A percentile compares a stretch with the other conserved stretches of the same genome.
Evolutionary conservation across 2,888 invertebrate species (phyloP).

Genomic region (Hyposoter didymator): DNA sequence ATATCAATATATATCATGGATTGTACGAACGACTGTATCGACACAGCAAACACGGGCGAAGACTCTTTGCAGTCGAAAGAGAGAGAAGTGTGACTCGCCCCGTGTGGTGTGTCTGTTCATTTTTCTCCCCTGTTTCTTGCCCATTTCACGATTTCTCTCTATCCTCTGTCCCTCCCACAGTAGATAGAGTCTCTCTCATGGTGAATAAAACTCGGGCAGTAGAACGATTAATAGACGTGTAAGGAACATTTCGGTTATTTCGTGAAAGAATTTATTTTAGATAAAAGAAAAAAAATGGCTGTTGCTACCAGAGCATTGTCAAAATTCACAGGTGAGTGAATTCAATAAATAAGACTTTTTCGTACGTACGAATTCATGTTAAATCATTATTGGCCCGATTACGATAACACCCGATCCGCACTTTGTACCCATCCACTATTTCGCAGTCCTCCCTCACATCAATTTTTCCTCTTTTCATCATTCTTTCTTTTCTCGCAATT

Average conservation of each 20-base stretch:
- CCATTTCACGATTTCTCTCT: constrained; percentile 51
- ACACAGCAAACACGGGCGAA: constrained; percentile 48
- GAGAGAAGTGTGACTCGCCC: constrained; percentile 52
- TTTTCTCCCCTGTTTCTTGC: constrained; percentile 69
- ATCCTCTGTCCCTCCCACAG: constrained; percentile 66
- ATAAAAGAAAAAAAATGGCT: constrained; percentile 79
- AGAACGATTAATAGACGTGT: constrained; percentile 64
- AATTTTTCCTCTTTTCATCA: background rate
- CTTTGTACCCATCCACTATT: constrained; percentile 58
- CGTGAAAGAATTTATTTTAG: constrained; percentile 45
- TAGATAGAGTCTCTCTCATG: constrained; percentile 75
- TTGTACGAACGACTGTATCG: constrained; percentile 57
- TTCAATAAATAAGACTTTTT: constrained; percentile 1
- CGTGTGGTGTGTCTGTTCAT: constrained; percentile 60
- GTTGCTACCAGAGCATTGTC: constrained; percentile 82
- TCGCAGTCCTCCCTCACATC: constrained; percentile 3
- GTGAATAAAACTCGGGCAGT: constrained; percentile 67
- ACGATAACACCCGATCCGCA: constrained; percentile 38
- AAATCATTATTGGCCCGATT: constrained; percentile 33
- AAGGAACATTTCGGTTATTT: constrained; percentile 51
- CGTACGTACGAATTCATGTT: background rate
- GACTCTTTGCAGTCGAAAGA: constrained; percentile 31
- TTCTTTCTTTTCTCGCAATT: background rate
- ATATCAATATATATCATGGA: background rate
- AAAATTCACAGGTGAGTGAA: constrained; percentile 80